A percentile compares a stretch with the other conserved stretches of the same genome.
These are phyloP conservation scores for Pseudonaja textilis DNA, from an alignment of 2,113 vertebrate genomes.

Conservation along the genomic window DNA sequence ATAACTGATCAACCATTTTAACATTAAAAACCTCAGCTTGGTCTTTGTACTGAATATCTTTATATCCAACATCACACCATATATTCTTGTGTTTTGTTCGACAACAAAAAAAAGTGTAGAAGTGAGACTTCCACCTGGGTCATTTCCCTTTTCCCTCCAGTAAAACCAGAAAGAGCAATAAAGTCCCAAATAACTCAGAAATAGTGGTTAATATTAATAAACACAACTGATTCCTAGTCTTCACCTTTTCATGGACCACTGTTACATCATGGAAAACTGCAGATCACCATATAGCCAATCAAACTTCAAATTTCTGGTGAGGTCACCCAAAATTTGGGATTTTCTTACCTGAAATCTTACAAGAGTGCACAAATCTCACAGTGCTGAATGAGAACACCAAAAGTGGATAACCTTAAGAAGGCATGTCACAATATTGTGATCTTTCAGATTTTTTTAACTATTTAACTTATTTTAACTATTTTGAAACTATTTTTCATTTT, in stretches of 20 bases:
- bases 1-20: neutral
- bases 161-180: neutral
- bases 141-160: neutral
- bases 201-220: neutral
- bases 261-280: neutral
- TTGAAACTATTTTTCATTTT: neutral
- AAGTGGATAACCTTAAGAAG: neutral
- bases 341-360: neutral
- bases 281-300: neutral
- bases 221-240: neutral
- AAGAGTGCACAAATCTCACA: neutral
- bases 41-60: neutral
- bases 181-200: neutral
- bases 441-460: neutral
- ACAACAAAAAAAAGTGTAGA: neutral
- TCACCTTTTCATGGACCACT: neutral
- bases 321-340: neutral
- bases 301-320: neutral
- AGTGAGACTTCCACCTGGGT: neutral
- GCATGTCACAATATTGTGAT: neutral
- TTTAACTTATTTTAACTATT: no score
- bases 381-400: neutral
- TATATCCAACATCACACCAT: neutral
- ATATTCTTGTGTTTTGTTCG: neutral
- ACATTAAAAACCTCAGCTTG: neutral